Evolutionary conservation across 2,113 vertebrate species (phyloP).

Genomic region (Aix galericulata): DNA sequence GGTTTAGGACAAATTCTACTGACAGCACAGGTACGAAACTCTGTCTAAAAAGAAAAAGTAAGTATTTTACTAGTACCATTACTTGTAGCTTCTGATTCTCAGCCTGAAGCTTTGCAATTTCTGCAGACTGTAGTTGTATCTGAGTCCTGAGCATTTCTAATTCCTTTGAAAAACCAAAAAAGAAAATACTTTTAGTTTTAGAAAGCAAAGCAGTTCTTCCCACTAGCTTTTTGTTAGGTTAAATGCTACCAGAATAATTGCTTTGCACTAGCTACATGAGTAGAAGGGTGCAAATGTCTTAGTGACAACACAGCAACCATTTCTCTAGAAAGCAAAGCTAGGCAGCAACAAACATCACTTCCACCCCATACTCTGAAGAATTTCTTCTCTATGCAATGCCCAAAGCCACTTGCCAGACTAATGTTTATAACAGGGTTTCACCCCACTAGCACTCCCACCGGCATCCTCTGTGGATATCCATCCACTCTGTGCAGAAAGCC

Average conservation of each 20-base stretch:
- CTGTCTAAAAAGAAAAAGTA: background rate
- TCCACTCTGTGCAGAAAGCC: background rate
- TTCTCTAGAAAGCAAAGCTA: too few species aligned
- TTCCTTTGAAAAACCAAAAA: conserved; percentile 77
- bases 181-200: background rate
- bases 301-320: rapidly evolving
- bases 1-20: background rate
- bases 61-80: conserved; percentile 73
- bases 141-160: conserved; percentile 83
- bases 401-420: background rate
- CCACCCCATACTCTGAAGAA: rapidly evolving
- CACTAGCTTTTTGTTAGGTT: background rate
- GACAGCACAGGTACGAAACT: background rate
- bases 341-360: rapidly evolving
- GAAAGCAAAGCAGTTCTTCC: background rate
- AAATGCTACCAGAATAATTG: background rate
- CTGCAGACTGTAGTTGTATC: conserved; percentile 80
- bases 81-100: conserved; percentile 85
- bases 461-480: rapidly evolving
- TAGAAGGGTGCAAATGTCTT: background rate
- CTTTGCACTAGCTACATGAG: rapidly evolving
- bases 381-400: background rate
- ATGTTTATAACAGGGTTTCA: background rate
- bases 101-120: conserved; percentile 84
- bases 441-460: background rate